A percentile compares a stretch with the other conserved stretches of the same genome.
Evolutionary conservation across 2,113 vertebrate genomes (phyloP).

Genomic region (Neolamprologus brichardi): DNA sequence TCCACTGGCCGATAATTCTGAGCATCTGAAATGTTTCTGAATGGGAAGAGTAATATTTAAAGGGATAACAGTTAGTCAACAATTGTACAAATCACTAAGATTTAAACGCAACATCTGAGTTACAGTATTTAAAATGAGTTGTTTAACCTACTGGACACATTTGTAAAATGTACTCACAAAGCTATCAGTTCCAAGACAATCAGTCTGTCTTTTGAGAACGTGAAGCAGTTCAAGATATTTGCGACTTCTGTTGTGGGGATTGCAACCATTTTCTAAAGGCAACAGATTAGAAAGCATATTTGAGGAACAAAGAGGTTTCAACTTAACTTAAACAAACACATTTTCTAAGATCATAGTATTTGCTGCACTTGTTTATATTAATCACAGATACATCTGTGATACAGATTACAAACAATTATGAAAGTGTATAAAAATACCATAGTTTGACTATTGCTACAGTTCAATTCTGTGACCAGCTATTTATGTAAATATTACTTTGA

Average conservation of each 20-base stretch:
- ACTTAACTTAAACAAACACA: not conserved
- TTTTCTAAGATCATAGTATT: not conserved
- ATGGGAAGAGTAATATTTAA: not conserved
- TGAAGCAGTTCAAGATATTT: slow-evolving; percentile 96
- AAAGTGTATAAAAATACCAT: not conserved
- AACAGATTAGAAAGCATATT: slow-evolving; percentile 9
- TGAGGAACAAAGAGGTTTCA: not conserved
- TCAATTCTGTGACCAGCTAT: not conserved
- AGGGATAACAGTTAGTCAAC: not conserved
- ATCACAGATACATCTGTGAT: not conserved
- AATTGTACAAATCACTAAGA: not conserved
- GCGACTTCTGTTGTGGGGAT: slow-evolving; percentile 92
- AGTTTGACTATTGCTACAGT: not conserved
- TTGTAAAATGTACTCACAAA: slow-evolving; percentile 78
- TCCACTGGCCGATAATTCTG: slow-evolving; percentile 94
- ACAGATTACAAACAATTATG: not conserved
- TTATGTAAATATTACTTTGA: not conserved
- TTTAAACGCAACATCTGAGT: not conserved
- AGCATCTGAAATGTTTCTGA: slow-evolving; percentile 93
- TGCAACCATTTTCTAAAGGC: slow-evolving; percentile 94
- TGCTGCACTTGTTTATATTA: not conserved
- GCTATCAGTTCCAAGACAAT: slow-evolving; percentile 90
- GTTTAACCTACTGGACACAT: not conserved
- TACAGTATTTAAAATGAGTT: not conserved
- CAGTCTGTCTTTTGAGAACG: slow-evolving; percentile 94